These are phyloP conservation scores for Mesocricetus auratus DNA, from an alignment of 2,113 vertebrate genomes.

Conservation along the genomic window DNA sequence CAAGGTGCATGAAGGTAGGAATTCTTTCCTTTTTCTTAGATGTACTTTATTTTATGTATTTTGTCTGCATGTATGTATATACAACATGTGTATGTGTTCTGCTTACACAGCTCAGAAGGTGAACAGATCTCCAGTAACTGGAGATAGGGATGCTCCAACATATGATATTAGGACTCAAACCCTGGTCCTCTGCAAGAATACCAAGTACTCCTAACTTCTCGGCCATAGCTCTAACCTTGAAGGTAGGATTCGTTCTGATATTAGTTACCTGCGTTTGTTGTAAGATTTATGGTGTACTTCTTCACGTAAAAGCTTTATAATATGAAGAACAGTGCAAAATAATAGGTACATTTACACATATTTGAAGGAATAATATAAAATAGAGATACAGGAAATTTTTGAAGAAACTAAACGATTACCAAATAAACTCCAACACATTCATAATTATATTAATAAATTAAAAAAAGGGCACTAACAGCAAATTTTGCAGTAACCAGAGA, in stretches of 20 bases:
- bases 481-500: neutral
- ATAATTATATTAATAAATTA: neutral
- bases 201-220: neutral
- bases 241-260: neutral
- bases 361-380: neutral
- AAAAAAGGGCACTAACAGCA: neutral
- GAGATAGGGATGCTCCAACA: neutral
- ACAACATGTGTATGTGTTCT: neutral
- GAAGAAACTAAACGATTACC: neutral
- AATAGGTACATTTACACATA: neutral
- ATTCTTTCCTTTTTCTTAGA: neutral
- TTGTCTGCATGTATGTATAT: neutral
- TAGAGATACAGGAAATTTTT: neutral
- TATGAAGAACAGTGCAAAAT: neutral
- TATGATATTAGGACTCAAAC: neutral
- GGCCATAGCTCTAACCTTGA: neutral
- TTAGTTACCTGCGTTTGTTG: neutral
- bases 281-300: neutral
- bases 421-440: neutral
- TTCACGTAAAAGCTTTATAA: neutral
- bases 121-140: neutral
- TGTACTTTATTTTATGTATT: neutral
- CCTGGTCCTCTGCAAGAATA: neutral
- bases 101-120: neutral
- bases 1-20: too few species aligned